Percentiles rank a stretch among this genome's conserved stretches.
These are phyloP conservation scores for Homarus gammarus DNA, from an alignment of 2,888 invertebrate species.

Conservation along the genomic window DNA sequence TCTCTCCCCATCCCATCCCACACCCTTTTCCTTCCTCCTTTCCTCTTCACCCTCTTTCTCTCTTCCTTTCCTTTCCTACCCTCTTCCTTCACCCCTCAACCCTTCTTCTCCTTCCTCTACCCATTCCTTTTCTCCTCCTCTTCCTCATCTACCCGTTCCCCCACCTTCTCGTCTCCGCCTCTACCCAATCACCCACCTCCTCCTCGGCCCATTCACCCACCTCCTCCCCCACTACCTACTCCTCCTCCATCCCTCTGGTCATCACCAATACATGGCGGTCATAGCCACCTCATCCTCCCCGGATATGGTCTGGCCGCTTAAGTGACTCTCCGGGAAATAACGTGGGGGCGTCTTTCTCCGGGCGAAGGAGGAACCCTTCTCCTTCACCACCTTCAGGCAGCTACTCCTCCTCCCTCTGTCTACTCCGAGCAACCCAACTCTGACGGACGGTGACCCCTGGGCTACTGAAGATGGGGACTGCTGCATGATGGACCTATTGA, in stretches of 20 bases:
- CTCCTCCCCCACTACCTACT: not conserved
- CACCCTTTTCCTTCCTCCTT: too few relatives aligned
- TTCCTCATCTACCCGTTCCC: not conserved
- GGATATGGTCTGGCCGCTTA: slow-evolving; percentile 9
- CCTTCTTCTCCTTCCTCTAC: too few relatives aligned
- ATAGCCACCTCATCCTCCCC: not conserved
- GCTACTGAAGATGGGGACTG: not conserved
- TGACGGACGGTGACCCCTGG: not conserved
- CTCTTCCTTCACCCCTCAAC: too few relatives aligned
- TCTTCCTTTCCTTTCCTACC: too few relatives aligned
- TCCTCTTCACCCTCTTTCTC: too few relatives aligned
- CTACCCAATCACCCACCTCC: not conserved
- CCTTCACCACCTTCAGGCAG: too few relatives aligned
- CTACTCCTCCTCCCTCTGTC: too few relatives aligned
- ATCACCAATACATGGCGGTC: not conserved
- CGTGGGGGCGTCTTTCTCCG: not conserved
- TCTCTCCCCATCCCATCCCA: too few relatives aligned
- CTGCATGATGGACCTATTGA: not conserved
- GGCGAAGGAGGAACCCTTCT: slow-evolving; percentile 9
- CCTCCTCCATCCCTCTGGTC: not conserved
- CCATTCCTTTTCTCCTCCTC: not conserved
- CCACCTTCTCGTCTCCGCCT: not conserved
- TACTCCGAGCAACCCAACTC: too few relatives aligned
- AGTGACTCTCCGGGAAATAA: slow-evolving; percentile 12
- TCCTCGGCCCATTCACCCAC: too few relatives aligned